These are phyloP conservation scores for Drosophila arawakana DNA, from an alignment of 1,140 invertebrate genomes.

Conservation along the genomic window DNA sequence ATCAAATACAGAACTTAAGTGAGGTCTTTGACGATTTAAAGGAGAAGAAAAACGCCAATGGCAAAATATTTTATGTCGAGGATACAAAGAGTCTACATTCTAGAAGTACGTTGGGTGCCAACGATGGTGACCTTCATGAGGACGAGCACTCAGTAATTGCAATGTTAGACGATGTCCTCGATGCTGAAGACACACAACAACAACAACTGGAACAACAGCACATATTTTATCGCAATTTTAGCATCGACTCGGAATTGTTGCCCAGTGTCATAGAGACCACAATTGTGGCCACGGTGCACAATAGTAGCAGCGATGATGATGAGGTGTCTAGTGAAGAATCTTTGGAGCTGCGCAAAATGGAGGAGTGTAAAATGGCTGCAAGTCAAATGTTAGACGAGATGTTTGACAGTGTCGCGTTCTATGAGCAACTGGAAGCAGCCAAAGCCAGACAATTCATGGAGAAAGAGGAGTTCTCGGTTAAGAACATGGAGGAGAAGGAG, in stretches of 20 bases:
- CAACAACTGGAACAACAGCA: conserved; percentile 49
- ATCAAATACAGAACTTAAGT: conserved; percentile 73
- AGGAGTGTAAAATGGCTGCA: conserved; percentile 59
- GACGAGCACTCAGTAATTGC: conserved; percentile 78
- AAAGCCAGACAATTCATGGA: neutral
- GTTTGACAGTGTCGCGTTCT: conserved; percentile 62
- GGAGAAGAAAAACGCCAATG: conserved; percentile 71
- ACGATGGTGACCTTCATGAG: conserved; percentile 26
- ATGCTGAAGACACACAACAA: conserved; percentile 66
- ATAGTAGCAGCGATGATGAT: conserved; percentile 70
- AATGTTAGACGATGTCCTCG: conserved; percentile 77
- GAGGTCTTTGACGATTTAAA: conserved; percentile 70
- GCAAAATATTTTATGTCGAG: conserved; percentile 76
- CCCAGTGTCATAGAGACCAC: conserved; percentile 78
- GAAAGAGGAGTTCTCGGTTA: neutral
- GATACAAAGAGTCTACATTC: conserved; percentile 69
- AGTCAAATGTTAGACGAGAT: conserved; percentile 66
- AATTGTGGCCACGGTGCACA: conserved; percentile 79
- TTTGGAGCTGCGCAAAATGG: conserved; percentile 13
- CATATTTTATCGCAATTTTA: conserved; percentile 69
- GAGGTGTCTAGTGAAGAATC: conserved; percentile 28
- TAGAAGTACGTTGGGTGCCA: conserved; percentile 16
- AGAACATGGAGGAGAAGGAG: neutral
- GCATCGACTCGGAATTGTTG: conserved; percentile 73
- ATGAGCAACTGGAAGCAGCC: conserved; percentile 53